Percentiles rank a stretch among this genome's conserved stretches.
Conservation (phyloP, 2,113 vertebrate genomes). For the Bostrychus sinensis region DNA sequence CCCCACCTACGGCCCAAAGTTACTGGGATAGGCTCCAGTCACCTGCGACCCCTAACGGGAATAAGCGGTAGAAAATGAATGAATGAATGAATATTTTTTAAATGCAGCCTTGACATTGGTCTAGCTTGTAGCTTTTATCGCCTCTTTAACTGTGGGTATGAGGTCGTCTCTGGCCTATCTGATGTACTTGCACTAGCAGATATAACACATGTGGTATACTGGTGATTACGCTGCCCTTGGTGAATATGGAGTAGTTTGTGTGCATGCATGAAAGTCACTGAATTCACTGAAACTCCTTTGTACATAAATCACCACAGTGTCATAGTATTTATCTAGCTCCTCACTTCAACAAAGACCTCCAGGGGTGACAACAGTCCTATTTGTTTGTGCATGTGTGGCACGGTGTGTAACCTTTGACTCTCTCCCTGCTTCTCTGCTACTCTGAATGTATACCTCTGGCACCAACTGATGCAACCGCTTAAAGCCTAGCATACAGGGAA, state of each 20-base stretch:
- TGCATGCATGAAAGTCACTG: slow-evolving; percentile 55
- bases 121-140: not conserved
- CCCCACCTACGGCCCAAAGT: no score
- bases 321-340: slow-evolving; percentile 25
- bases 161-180: slow-evolving; percentile 29
- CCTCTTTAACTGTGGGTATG: slow-evolving; percentile 9
- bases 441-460: no score
- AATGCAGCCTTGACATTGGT: slow-evolving; percentile 33
- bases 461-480: no score
- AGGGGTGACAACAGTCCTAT: not conserved
- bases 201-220: not conserved
- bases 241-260: slow-evolving; percentile 60
- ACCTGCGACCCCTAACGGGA: no score
- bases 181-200: slow-evolving; percentile 29
- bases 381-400: slow-evolving; percentile 7
- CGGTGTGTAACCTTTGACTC: slow-evolving; percentile 11
- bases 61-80: not conserved
- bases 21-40: no score
- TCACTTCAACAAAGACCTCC: slow-evolving; percentile 17
- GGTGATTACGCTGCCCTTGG: slow-evolving; percentile 20
- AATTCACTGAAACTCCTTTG: slow-evolving; percentile 35
- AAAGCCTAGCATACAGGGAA: no score
- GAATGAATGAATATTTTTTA: not conserved
- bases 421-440: not conserved
- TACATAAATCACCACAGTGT: slow-evolving; percentile 36